A percentile compares a stretch with the other conserved stretches of the same genome.
Evolutionary conservation across 2,113 vertebrate genomes (phyloP).

Genomic region (Aegotheles bennettii): DNA sequence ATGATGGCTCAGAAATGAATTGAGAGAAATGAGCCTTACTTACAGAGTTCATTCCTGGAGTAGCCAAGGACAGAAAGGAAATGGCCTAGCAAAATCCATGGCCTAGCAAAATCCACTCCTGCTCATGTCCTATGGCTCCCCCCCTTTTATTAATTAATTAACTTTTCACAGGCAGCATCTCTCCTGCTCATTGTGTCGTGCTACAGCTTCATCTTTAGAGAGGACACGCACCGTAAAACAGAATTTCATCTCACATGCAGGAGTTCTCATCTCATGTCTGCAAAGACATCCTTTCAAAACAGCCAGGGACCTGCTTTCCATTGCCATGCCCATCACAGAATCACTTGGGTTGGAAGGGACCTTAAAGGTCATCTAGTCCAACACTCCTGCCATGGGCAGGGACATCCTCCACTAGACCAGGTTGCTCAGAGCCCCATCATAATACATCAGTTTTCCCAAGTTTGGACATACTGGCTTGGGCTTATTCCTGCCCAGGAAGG

Average conservation of each 20-base stretch:
- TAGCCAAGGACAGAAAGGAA: not conserved
- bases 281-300: not conserved
- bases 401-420: no score
- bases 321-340: no score
- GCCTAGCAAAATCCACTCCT: not conserved
- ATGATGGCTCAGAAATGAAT: slow-evolving; percentile 41
- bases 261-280: not conserved
- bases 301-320: not conserved
- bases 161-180: not conserved
- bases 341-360: no score
- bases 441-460: not conserved
- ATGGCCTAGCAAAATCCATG: not conserved
- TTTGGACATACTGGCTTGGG: not conserved
- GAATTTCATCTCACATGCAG: not conserved
- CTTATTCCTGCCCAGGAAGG: not conserved
- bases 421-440: no score
- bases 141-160: not conserved
- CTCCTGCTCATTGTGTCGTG: not conserved
- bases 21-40: not conserved
- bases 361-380: no score
- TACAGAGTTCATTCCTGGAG: not conserved
- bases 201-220: not conserved
- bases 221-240: accelerated
- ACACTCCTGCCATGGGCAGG: no score
- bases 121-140: not conserved